phyloP scores from a whole-genome alignment of 2,113 vertebrate species.

The Takifugu flavidus region DNA sequence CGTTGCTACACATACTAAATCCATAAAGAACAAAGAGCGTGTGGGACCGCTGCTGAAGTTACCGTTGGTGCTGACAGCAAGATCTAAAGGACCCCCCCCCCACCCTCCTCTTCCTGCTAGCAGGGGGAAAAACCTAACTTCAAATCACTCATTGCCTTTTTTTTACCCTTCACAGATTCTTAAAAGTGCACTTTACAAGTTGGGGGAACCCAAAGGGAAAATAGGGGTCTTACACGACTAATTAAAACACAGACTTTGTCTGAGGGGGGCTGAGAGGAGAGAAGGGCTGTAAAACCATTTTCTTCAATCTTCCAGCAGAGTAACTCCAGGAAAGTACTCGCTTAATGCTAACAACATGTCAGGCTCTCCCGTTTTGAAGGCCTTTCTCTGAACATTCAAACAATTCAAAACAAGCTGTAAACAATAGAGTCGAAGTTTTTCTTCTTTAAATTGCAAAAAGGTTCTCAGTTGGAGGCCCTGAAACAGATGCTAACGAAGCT shows the following conservation, averaged over 20 bases:
- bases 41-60: slow-evolving; percentile 71
- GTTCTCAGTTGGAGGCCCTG: slow-evolving; percentile 44
- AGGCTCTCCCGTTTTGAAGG: slow-evolving; percentile 18
- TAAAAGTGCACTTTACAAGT: slow-evolving; percentile 61
- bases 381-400: background rate
- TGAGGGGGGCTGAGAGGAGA: slow-evolving; percentile 34
- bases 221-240: slow-evolving; percentile 54
- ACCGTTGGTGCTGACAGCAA: slow-evolving; percentile 54
- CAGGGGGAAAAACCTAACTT: slow-evolving; percentile 56
- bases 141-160: slow-evolving; percentile 64
- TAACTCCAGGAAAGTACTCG: slow-evolving; percentile 55
- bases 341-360: slow-evolving; percentile 41
- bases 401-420: slow-evolving; percentile 1
- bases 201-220: slow-evolving; percentile 56
- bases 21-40: slow-evolving; percentile 71
- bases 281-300: slow-evolving; percentile 59
- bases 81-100: slow-evolving; percentile 39
- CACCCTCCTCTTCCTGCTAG: slow-evolving; percentile 39
- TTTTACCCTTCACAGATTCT: slow-evolving; percentile 65
- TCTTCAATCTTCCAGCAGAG: slow-evolving; percentile 55
- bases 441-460: slow-evolving; percentile 11
- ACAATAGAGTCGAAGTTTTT: background rate
- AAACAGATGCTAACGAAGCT: slow-evolving; percentile 43
- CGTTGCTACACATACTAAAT: slow-evolving; percentile 65
- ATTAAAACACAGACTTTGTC: slow-evolving; percentile 63